A percentile compares a stretch with the other conserved stretches of the same genome.
Conservation (phyloP, 2,888 invertebrate species). For the Tetheella fluctuosa region DNA sequence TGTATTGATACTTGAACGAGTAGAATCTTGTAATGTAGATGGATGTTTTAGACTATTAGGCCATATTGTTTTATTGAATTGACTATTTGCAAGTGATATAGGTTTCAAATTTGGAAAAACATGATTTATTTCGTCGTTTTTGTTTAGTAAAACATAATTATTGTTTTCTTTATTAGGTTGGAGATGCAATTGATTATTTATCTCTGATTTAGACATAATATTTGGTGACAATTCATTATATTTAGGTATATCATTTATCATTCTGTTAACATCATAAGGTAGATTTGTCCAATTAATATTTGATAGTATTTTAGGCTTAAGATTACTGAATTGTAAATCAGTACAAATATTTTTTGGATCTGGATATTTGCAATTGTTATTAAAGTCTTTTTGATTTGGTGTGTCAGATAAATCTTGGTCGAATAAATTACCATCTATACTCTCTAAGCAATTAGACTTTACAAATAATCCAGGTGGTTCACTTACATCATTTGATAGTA, state of each 20-base stretch:
- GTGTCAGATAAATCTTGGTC: background rate
- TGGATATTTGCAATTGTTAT: background rate
- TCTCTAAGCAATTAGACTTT: background rate
- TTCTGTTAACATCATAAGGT: background rate
- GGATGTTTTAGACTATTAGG: background rate
- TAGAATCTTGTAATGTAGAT: background rate
- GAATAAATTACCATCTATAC: background rate
- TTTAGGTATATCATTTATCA: background rate
- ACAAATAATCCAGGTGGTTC: background rate
- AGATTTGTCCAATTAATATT: background rate
- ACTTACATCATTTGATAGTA: background rate
- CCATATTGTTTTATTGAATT: background rate
- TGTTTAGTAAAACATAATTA: background rate
- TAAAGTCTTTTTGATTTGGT: background rate
- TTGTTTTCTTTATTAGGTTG: background rate
- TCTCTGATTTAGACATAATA: background rate
- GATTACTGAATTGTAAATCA: background rate
- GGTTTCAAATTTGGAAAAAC: background rate
- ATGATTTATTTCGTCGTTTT: background rate
- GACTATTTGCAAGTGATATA: background rate
- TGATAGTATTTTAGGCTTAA: background rate
- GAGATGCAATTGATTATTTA: background rate
- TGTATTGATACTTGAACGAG: background rate
- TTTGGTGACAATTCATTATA: background rate
- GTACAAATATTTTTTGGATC: background rate